Conservation (phyloP, 1,140 invertebrate genomes). For the Neodiprion fabricii region DNA sequence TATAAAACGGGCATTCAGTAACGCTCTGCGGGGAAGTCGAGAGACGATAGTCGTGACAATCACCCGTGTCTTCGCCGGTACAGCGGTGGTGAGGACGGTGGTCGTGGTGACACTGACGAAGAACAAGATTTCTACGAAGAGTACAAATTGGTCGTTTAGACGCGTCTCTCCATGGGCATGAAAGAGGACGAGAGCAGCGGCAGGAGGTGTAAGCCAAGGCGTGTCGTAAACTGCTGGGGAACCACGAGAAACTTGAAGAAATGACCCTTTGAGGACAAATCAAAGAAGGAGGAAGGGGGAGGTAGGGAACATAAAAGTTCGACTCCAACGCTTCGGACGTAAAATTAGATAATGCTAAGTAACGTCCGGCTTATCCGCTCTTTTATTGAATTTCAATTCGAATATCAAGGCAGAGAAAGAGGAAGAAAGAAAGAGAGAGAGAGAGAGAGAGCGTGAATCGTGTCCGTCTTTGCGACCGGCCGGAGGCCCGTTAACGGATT, state of each 20-base stretch:
- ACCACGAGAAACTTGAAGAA: slow-evolving; percentile 15
- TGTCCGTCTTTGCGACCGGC: neutral
- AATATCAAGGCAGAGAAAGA: neutral
- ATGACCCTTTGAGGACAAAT: neutral
- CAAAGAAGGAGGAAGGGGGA: neutral
- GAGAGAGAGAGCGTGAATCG: neutral
- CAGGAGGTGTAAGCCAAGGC: neutral
- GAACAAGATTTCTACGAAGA: slow-evolving; percentile 28
- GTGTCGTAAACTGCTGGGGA: slow-evolving; percentile 31
- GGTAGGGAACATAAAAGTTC: slow-evolving; percentile 2
- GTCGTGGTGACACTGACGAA: slow-evolving; percentile 20
- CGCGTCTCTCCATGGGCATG: slow-evolving; percentile 27
- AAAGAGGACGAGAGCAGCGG: neutral
- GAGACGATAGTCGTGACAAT: neutral
- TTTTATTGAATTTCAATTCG: slow-evolving; percentile 6
- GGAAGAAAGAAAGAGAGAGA: neutral
- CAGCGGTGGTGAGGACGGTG: neutral
- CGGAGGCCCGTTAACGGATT: neutral
- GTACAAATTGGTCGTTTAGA: slow-evolving; percentile 36
- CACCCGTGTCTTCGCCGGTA: neutral
- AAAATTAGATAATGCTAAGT: slow-evolving; percentile 9
- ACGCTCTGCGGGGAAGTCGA: neutral
- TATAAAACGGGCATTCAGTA: slow-evolving; percentile 16
- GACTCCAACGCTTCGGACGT: neutral
- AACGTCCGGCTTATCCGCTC: neutral